Evolutionary conservation across 2,797 vertebrate species (phyloP).

Genomic region (Limnodromus scolopaceus): DNA sequence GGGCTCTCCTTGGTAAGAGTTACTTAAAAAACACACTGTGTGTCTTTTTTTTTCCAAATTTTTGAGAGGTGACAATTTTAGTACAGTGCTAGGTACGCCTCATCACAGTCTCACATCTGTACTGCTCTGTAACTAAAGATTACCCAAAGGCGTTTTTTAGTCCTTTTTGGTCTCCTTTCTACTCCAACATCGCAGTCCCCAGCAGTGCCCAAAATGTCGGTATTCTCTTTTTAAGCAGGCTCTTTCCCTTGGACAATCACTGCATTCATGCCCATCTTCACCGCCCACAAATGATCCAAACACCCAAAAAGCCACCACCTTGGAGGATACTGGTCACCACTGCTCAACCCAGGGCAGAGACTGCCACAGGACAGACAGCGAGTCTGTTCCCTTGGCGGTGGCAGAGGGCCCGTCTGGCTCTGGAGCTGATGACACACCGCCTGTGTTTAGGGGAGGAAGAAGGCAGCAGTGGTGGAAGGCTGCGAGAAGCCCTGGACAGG

Average conservation of each 20-base stretch:
- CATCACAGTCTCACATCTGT: not conserved
- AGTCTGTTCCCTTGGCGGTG: not conserved
- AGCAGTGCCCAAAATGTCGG: not conserved
- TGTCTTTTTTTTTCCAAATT: not conserved
- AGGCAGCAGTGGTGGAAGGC: not conserved
- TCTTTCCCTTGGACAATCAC: not conserved
- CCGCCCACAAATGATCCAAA: not conserved
- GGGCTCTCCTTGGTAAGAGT: not conserved
- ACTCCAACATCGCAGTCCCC: not conserved
- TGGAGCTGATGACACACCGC: not conserved
- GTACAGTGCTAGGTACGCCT: accelerated
- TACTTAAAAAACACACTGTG: not conserved
- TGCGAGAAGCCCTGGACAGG: accelerated
- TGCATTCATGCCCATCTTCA: not conserved
- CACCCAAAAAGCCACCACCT: not conserved
- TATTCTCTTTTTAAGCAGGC: not conserved
- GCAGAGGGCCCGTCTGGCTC: not conserved
- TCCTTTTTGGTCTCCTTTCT: not conserved
- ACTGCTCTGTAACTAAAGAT: not conserved
- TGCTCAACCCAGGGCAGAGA: not conserved
- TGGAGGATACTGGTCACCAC: not conserved
- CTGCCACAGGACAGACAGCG: accelerated
- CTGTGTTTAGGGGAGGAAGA: accelerated
- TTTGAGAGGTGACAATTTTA: not conserved
- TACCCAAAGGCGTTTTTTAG: not conserved